These are phyloP conservation scores for Teleogryllus occipitalis DNA, from an alignment of 1,140 invertebrate species.

Conservation along the genomic window DNA sequence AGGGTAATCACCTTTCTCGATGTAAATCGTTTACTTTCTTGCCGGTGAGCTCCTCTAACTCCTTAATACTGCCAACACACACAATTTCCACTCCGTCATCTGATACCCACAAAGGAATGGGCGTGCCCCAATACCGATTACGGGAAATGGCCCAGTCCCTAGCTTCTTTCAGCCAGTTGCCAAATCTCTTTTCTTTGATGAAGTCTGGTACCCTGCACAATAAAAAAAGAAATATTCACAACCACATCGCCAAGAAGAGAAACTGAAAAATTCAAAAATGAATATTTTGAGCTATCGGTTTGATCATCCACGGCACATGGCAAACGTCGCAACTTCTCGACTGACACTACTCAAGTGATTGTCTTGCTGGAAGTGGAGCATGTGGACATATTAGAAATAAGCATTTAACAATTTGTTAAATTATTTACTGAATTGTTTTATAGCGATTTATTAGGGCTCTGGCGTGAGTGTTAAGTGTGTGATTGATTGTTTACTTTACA, in stretches of 20 bases:
- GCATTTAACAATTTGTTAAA: too few species aligned
- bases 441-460: too few species aligned
- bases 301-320: too few species aligned
- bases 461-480: too few species aligned
- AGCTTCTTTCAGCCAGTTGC: conserved; percentile 95
- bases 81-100: conserved; percentile 89
- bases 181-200: conserved; percentile 97
- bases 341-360: too few species aligned
- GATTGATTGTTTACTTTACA: too few species aligned
- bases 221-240: conserved; percentile 16
- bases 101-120: conserved; percentile 96
- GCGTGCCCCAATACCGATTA: conserved; percentile 99
- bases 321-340: too few species aligned
- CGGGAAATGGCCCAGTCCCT: conserved; percentile 96
- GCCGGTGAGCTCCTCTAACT: conserved; percentile 78
- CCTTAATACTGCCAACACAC: conserved; percentile 89
- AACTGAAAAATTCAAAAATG: background rate
- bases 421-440: too few species aligned
- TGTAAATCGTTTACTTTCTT: conserved; percentile 83
- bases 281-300: background rate
- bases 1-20: conserved; percentile 55
- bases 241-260: background rate
- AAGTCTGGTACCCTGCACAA: conserved; percentile 78
- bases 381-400: too few species aligned
- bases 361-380: too few species aligned